A percentile compares a stretch with the other conserved stretches of the same genome.
Conservation (phyloP, 2,113 vertebrate genomes). For the Indicator indicator region DNA sequence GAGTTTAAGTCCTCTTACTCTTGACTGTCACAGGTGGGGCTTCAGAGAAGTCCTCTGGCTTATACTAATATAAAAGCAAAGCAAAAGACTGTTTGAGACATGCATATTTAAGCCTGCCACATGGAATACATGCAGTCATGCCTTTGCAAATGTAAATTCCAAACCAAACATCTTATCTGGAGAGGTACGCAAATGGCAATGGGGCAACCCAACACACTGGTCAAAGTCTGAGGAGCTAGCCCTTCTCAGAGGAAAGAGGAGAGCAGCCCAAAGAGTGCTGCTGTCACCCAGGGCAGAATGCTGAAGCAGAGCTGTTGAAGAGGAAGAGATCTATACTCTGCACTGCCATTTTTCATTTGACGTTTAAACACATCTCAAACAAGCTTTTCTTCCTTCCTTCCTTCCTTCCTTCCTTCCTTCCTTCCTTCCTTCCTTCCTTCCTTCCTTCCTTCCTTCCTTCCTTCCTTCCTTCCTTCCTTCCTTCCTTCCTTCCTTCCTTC, state of each 20-base stretch:
- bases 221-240: not conserved
- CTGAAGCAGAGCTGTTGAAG: not conserved
- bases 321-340: not conserved
- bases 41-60: not conserved
- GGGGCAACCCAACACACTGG: not conserved
- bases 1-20: not conserved
- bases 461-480: no score
- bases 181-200: not conserved
- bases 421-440: no score
- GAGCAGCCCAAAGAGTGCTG: not conserved
- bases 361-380: not conserved
- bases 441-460: no score
- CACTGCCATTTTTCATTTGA: not conserved
- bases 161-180: not conserved
- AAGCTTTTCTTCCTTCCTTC: not conserved
- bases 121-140: not conserved
- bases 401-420: not conserved
- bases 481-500: no score
- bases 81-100: not conserved
- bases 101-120: not conserved
- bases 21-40: not conserved
- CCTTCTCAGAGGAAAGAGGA: not conserved
- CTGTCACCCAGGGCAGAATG: not conserved
- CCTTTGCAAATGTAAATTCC: not conserved
- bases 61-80: not conserved